Base-by-base conservation (phyloP, 1,140 invertebrate genomes). In the Acromyrmex heyeri region DNA sequence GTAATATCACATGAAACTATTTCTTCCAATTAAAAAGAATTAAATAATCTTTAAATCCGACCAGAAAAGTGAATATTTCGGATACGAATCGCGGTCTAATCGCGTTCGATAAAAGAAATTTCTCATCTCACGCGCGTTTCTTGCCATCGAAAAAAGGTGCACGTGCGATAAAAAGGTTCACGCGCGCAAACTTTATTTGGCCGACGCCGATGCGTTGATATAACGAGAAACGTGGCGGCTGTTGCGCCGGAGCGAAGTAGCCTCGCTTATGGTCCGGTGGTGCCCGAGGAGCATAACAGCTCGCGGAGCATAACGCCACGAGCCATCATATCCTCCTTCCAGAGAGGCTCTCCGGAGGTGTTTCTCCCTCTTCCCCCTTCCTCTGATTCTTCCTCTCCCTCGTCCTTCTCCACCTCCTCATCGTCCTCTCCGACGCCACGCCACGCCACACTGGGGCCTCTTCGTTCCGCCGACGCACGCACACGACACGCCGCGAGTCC, bases 251-350 rank as follows among this genome's bases (percentile, higher is more conserved):
- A 93, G 93, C 93, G 93, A 94, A 94, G 94, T 94, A 94, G 93
- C 94, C 93, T 95, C 93, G 92, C 94, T 94, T 94, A 95, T 95
- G 94, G 94, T 95, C 93, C 93, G 94, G 83, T 95, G 94, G 94
- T 95, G 94, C 94, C 90, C 94, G 93, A 94, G 93, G 91, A 95
- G 94, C 94, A 95, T 94, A 94, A 95, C 94, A 93, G 92, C 89
- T 94, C 93, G 93, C 94, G 92, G 93, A 94, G 93, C 94, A 95
- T 95, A 94, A 95, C 94, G 94, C 94, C 94, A 95, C 94, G 94
- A 95, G 94, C 94, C 94, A 95, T 94, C 94, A 94, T 94, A 94
- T 94, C 94, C 93, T 94, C 93, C 93, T 94, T 94, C 93, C 91
- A 93, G 93, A 93, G 92, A 93, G 89, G 85, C 70, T 90, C 90